Conservation (phyloP, 2,113 vertebrate species). For the Phaetusa simplex region DNA sequence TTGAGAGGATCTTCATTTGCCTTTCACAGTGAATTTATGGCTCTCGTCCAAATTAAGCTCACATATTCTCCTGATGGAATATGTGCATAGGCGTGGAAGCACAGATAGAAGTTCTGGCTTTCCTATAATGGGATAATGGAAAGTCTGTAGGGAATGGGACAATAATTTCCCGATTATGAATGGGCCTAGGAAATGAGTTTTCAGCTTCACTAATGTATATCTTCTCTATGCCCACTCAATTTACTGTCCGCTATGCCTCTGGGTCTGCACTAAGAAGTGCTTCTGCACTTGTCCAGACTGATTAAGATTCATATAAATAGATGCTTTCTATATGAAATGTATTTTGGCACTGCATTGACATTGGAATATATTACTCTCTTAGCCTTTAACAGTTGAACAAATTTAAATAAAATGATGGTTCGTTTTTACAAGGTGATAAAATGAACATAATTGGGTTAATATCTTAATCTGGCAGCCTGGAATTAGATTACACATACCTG, state of each 20-base stretch:
- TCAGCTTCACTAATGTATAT: constrained; percentile 60
- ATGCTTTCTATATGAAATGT: constrained; percentile 69
- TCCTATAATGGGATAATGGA: constrained; percentile 34
- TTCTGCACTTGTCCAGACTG: constrained; percentile 67
- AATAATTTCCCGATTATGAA: constrained; percentile 68
- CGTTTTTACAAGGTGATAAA: constrained; percentile 70
- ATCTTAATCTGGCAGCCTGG: constrained; percentile 67
- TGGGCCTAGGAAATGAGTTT: constrained; percentile 68
- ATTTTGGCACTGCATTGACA: constrained; percentile 69
- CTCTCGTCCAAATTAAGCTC: constrained; percentile 8
- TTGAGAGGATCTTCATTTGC: constrained; percentile 54
- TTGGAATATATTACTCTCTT: constrained; percentile 65
- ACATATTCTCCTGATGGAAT: constrained; percentile 11
- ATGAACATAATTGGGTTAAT: constrained; percentile 68
- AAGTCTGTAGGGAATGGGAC: constrained; percentile 58
- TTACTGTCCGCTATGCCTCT: constrained; percentile 65
- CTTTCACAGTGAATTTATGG: constrained; percentile 49
- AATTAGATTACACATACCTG: constrained; percentile 60
- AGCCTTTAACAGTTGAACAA: constrained; percentile 70
- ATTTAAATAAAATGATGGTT: constrained; percentile 71
- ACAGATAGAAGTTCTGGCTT: constrained; percentile 45
- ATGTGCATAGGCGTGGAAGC: constrained; percentile 38
- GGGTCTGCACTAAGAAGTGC: constrained; percentile 52
- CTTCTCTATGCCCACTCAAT: constrained; percentile 58
- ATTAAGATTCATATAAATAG: constrained; percentile 71